Conservation (phyloP, 2,797 vertebrate genomes). For the Synanceia verrucosa region DNA sequence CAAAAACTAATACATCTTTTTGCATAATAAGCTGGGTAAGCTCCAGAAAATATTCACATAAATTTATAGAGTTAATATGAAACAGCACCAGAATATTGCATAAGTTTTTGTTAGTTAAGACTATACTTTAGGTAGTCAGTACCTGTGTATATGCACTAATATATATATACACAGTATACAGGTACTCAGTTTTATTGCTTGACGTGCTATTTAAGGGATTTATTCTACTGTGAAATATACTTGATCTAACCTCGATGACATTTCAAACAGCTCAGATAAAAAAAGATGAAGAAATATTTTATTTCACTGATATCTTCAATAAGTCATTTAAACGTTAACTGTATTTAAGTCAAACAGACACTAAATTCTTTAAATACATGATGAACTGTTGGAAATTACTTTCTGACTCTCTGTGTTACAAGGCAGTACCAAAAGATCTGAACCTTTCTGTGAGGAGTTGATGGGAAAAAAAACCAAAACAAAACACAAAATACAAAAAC, state of each 20-base stretch:
- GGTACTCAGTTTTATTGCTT: constrained; percentile 69
- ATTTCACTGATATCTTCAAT: background rate
- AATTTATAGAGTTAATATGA: constrained; percentile 67
- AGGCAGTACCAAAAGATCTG: constrained; percentile 50
- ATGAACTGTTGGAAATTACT: constrained; percentile 9
- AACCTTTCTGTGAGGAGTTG: constrained; percentile 29
- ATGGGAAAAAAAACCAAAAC: constrained; percentile 40
- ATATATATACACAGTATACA: constrained; percentile 65
- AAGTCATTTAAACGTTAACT: constrained; percentile 5
- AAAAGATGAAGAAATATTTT: constrained; percentile 3
- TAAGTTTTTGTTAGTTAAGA: constrained; percentile 53
- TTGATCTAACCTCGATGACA: constrained; percentile 3
- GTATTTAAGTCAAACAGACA: constrained; percentile 6
- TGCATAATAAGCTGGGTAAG: constrained; percentile 69
- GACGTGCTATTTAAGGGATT: constrained; percentile 47
- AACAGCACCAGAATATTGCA: constrained; percentile 77
- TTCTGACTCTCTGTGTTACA: constrained; percentile 20
- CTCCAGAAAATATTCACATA: constrained; percentile 78
- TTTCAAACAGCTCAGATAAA: constrained; percentile 35
- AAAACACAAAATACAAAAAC: constrained; percentile 59
- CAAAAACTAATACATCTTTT: constrained; percentile 69
- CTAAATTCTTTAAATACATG: constrained; percentile 8
- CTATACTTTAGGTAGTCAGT: constrained; percentile 63
- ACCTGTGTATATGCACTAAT: constrained; percentile 61
- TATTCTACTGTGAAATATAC: constrained; percentile 26